phyloP scores from a whole-genome alignment of 2,888 invertebrate genomes.

The Drosophila mimetica region DNA sequence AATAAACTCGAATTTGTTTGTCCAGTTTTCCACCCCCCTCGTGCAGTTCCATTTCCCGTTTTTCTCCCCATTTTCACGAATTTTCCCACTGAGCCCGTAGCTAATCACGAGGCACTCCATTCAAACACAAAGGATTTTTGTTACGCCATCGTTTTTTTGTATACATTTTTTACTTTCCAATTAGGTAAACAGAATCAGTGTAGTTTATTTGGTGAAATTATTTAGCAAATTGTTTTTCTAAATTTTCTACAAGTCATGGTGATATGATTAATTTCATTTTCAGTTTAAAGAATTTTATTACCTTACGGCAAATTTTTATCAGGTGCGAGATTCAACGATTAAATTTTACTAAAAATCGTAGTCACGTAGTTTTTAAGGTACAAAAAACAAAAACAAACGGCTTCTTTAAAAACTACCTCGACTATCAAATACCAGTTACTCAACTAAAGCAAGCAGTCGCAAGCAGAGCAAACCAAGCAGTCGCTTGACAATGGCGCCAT shows the following conservation, averaged over 20 bases:
- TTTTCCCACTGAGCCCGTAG: conserved; percentile 11
- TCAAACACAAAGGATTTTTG: conserved; percentile 28
- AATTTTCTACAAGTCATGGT: conserved; percentile 7
- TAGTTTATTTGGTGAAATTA: conserved; percentile 39
- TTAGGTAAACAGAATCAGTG: conserved; percentile 30
- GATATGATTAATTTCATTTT: background rate
- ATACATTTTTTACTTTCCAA: conserved; percentile 27
- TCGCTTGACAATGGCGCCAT: too few relatives aligned
- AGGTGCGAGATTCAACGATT: too few relatives aligned
- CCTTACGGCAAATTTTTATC: too few relatives aligned
- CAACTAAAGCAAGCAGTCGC: too few relatives aligned
- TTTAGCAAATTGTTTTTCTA: conserved; percentile 13
- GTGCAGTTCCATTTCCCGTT: conserved; percentile 25
- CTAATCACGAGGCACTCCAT: conserved; percentile 40
- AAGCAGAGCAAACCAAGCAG: too few relatives aligned
- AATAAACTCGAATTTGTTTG: conserved; percentile 48
- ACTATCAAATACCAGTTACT: too few relatives aligned
- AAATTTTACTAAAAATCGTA: too few relatives aligned
- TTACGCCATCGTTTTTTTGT: conserved; percentile 4
- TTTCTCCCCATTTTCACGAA: conserved; percentile 1
- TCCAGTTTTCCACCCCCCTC: conserved; percentile 1
- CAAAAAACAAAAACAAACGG: too few relatives aligned
- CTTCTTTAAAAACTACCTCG: too few relatives aligned
- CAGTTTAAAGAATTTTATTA: background rate
- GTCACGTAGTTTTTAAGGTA: too few relatives aligned